A percentile compares a stretch with the other conserved stretches of the same genome.
phyloP scores from a whole-genome alignment of 2,888 invertebrate species.

The Erannis defoliaria region DNA sequence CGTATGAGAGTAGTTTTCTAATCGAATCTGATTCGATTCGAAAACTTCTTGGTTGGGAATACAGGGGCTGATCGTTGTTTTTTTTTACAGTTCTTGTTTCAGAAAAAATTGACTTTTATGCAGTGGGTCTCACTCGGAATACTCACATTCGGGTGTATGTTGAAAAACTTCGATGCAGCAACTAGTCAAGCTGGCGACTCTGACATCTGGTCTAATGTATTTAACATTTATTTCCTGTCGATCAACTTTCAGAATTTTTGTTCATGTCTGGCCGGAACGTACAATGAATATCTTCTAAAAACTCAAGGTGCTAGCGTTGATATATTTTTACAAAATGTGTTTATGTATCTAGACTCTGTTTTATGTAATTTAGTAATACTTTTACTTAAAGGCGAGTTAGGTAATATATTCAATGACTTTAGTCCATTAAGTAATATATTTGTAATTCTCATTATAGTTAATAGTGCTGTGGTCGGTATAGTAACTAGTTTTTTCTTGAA shows the following conservation, averaged over 20 bases:
- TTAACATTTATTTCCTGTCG: constrained; percentile 88
- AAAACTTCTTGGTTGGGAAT: too few relatives aligned
- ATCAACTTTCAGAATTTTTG: constrained; percentile 94
- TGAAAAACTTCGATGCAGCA: constrained; percentile 91
- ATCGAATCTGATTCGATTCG: too few relatives aligned
- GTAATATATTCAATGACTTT: constrained; percentile 87
- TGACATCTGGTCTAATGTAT: constrained; percentile 73
- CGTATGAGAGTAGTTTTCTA: too few relatives aligned
- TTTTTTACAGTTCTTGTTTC: constrained; percentile 91
- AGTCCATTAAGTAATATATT: constrained; percentile 88
- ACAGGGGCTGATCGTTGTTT: too few relatives aligned
- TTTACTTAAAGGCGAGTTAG: constrained; percentile 88
- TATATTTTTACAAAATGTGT: constrained; percentile 97
- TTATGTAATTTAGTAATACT: constrained; percentile 94
- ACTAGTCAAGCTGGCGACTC: constrained; percentile 66
- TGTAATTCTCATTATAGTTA: constrained; percentile 93
- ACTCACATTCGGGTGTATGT: constrained; percentile 95
- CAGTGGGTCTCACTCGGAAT: constrained; percentile 97
- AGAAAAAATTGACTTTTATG: constrained; percentile 91
- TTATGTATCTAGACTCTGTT: constrained; percentile 98
- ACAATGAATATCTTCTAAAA: constrained; percentile 97
- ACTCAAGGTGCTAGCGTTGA: constrained; percentile 93
- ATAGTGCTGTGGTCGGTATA: constrained; percentile 96
- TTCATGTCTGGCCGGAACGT: constrained; percentile 97
- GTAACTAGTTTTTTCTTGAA: constrained; percentile 97